These are phyloP conservation scores for Yponomeuta plumbellus DNA, from an alignment of 2,888 invertebrate genomes.

Conservation along the genomic window DNA sequence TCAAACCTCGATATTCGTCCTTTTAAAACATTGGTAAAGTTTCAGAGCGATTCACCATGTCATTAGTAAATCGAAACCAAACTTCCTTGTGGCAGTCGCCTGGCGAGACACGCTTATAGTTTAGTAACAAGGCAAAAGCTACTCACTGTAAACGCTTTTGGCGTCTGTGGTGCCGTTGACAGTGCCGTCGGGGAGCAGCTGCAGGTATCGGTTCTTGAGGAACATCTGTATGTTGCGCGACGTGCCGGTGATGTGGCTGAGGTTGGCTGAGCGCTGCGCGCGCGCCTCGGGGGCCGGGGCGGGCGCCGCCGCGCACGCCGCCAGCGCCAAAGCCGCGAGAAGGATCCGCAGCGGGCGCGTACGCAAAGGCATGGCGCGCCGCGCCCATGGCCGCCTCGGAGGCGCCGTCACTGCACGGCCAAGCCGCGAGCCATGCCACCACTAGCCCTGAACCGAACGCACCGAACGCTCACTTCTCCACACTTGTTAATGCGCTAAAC, in stretches of 20 bases:
- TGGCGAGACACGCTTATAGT: too few species aligned
- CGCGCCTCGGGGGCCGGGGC: slow-evolving; percentile 73
- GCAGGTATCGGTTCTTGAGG: slow-evolving; percentile 89
- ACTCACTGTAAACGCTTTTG: slow-evolving; percentile 91
- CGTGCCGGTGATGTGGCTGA: slow-evolving; percentile 87
- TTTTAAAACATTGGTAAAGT: too few species aligned
- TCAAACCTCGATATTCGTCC: too few species aligned
- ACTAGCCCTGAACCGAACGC: slow-evolving; percentile 27
- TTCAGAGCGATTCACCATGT: too few species aligned
- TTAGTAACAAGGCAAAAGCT: slow-evolving; percentile 15
- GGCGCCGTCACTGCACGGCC: slow-evolving; percentile 70
- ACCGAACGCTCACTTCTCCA: slow-evolving; percentile 13
- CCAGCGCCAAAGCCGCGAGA: slow-evolving; percentile 72
- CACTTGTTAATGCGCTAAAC: not conserved
- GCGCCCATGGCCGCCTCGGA: slow-evolving; percentile 73
- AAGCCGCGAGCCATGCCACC: slow-evolving; percentile 45
- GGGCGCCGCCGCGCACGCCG: slow-evolving; percentile 70
- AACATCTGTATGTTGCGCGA: slow-evolving; percentile 89
- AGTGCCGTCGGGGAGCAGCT: slow-evolving; percentile 88
- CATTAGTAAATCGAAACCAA: too few species aligned
- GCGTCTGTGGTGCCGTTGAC: slow-evolving; percentile 89
- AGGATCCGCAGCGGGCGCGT: slow-evolving; percentile 71
- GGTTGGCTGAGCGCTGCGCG: slow-evolving; percentile 86
- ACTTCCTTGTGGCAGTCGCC: too few species aligned
- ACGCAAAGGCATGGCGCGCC: slow-evolving; percentile 71